Percentiles rank a stretch among this genome's conserved stretches.
Evolutionary conservation across 2,797 vertebrate genomes (phyloP).

Genomic region (Girardinus metallicus): DNA sequence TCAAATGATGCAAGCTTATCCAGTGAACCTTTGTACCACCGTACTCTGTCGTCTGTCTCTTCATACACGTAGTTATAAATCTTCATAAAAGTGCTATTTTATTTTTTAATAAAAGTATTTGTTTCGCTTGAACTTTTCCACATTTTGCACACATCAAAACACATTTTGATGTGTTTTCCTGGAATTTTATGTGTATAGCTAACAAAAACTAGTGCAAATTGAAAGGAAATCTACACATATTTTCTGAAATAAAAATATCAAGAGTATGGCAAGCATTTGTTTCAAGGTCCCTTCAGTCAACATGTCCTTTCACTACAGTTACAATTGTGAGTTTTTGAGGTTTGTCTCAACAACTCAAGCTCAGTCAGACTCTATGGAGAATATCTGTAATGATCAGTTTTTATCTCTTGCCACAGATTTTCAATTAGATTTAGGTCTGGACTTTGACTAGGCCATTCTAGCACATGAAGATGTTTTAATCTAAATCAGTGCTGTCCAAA

Average conservation of each 20-base stretch:
- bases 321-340: not conserved
- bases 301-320: not conserved
- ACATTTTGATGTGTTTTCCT: not conserved
- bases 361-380: not conserved
- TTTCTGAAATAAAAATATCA: not conserved
- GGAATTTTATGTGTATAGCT: not conserved
- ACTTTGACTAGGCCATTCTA: slow-evolving; percentile 1
- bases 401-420: not conserved
- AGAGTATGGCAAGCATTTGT: not conserved
- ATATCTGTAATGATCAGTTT: not conserved
- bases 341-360: not conserved
- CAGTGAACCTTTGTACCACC: slow-evolving; percentile 65
- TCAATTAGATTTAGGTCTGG: not conserved
- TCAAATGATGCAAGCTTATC: slow-evolving; percentile 89
- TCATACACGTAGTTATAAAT: not conserved
- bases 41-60: slow-evolving; percentile 5
- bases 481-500: not conserved
- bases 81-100: slow-evolving; percentile 22
- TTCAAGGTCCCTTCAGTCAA: not conserved
- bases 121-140: not conserved
- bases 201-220: not conserved
- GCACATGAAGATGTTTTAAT: not conserved
- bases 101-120: not conserved
- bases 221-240: not conserved
- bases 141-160: not conserved